Evolutionary conservation across 2,797 vertebrate species (phyloP).

Genomic region (Iguana delicatissima): DNA sequence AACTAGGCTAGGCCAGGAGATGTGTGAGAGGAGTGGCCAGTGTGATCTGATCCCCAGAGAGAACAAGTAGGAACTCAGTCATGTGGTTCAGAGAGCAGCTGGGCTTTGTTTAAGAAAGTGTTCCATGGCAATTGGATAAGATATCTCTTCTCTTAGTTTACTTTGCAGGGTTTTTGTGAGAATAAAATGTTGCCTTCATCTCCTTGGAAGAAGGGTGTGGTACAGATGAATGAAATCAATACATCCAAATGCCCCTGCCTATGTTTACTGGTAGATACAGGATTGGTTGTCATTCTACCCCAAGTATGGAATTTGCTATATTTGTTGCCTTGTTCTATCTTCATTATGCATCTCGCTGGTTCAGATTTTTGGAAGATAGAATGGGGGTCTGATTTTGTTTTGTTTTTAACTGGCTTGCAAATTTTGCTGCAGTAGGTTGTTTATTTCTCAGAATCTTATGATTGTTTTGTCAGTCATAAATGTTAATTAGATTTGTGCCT

Average conservation of each 20-base stretch:
- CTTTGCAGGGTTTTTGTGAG: no score
- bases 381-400: not conserved
- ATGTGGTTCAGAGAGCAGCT: no score
- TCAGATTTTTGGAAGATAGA: not conserved
- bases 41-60: no score
- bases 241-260: not conserved
- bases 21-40: no score
- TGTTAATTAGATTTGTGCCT: not conserved
- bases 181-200: no score
- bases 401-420: not conserved
- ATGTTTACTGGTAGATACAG: not conserved
- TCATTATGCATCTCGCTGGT: not conserved
- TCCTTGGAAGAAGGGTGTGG: no score
- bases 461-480: not conserved
- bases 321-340: not conserved
- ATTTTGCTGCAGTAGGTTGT: not conserved
- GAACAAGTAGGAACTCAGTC: no score
- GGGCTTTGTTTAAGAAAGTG: no score
- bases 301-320: not conserved
- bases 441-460: not conserved
- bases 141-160: no score
- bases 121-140: no score
- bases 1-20: no score
- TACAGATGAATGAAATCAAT: no score
- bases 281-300: not conserved